phyloP scores from a whole-genome alignment of 2,797 vertebrate genomes.

The Glyptemys insculpta region DNA sequence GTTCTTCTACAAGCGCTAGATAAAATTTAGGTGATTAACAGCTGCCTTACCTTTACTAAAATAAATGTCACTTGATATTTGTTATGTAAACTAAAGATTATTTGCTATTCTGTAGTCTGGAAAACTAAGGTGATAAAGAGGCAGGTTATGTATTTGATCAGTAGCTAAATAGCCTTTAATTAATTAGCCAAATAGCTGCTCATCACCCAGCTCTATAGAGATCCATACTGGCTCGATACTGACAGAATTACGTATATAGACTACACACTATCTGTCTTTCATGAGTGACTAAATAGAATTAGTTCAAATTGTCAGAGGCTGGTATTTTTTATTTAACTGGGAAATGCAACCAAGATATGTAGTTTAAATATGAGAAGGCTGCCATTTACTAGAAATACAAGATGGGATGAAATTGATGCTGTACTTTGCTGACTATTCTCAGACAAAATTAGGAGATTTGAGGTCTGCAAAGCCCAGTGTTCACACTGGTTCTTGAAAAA shows the following conservation, averaged over 20 bases:
- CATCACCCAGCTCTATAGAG: background rate
- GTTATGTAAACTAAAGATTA: background rate
- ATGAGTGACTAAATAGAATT: background rate
- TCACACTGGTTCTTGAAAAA: background rate
- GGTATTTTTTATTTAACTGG: background rate
- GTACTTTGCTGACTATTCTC: background rate
- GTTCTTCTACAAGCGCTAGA: background rate
- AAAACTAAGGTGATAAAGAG: background rate
- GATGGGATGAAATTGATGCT: background rate
- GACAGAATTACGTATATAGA: background rate
- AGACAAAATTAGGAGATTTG: background rate
- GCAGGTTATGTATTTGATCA: background rate
- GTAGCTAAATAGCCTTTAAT: background rate
- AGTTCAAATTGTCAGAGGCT: background rate
- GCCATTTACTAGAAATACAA: background rate
- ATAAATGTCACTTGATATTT: background rate
- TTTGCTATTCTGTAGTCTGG: background rate
- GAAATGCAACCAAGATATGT: background rate
- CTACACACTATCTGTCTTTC: background rate
- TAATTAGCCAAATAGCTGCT: slow-evolving; percentile 2
- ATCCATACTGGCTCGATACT: background rate
- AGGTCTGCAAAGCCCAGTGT: background rate
- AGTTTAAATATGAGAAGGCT: background rate
- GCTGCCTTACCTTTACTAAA: background rate
- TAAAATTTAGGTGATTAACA: background rate